phyloP scores from a whole-genome alignment of 2,113 vertebrate genomes.

The Rhinogobius similis region DNA sequence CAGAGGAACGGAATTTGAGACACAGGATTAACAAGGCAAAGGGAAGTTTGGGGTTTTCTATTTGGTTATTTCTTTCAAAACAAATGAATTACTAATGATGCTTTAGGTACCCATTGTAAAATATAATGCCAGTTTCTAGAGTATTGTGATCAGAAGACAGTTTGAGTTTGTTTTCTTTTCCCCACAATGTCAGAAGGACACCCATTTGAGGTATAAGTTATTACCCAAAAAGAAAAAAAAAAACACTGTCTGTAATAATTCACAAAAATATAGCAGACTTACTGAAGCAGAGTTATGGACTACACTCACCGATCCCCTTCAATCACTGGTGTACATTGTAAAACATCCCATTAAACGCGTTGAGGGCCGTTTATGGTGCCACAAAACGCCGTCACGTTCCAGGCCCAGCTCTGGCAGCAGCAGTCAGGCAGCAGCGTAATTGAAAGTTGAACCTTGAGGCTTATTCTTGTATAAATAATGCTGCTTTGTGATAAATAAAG shows the following conservation, averaged over 20 bases:
- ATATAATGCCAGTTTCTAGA: background rate
- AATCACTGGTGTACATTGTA: slow-evolving; percentile 8
- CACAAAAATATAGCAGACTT: background rate
- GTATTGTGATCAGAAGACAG: background rate
- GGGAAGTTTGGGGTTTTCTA: background rate
- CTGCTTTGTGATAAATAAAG: slow-evolving; percentile 46
- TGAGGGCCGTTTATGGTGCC: slow-evolving; percentile 11
- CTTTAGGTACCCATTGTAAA: background rate
- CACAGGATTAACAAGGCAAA: background rate
- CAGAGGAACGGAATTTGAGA: no score
- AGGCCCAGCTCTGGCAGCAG: slow-evolving; percentile 29
- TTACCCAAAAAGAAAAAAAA: background rate
- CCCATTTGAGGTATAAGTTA: background rate
- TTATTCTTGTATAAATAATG: slow-evolving; percentile 46
- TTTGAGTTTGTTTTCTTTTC: background rate
- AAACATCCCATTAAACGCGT: slow-evolving; percentile 5
- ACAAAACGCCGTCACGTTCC: slow-evolving; percentile 7
- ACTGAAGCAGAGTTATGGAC: background rate
- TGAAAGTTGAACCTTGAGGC: slow-evolving; percentile 49
- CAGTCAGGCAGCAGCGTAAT: slow-evolving; percentile 37
- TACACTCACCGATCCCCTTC: background rate
- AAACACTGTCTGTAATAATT: slow-evolving; percentile 1
- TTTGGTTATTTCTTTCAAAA: slow-evolving; percentile 21
- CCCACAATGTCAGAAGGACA: background rate
- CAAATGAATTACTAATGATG: background rate